Conservation (phyloP, 2,797 vertebrate genomes). For the Lepus oiostolus region DNA sequence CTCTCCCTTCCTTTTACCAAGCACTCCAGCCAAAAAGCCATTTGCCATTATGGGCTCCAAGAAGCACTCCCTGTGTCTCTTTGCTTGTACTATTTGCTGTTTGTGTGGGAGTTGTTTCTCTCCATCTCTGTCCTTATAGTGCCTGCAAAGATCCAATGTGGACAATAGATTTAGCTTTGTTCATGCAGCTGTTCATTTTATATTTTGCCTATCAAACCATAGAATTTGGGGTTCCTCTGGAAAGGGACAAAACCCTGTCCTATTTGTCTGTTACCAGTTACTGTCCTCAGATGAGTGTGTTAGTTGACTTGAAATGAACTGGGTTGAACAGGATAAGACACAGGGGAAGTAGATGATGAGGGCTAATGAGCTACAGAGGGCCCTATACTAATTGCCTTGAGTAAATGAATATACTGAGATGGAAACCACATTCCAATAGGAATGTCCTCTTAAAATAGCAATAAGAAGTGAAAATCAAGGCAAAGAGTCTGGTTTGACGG, state of each 20-base stretch:
- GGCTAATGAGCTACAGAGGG: not conserved
- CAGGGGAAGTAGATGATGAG: not conserved
- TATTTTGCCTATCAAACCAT: not conserved
- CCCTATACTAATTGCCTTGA: not conserved
- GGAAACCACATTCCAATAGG: not conserved
- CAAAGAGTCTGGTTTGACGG: not conserved
- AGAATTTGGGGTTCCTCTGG: not conserved
- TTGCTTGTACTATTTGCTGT: not conserved
- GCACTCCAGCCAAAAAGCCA: not conserved
- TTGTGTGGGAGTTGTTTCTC: not conserved
- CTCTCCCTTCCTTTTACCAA: not conserved
- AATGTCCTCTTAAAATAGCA: not conserved
- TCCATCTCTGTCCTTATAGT: not conserved
- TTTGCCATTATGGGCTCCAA: not conserved
- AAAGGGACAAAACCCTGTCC: not conserved
- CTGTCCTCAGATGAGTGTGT: not conserved
- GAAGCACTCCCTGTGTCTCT: not conserved
- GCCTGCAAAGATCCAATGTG: not conserved
- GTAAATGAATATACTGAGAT: not conserved
- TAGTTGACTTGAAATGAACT: not conserved
- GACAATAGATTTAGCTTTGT: constrained; percentile 19
- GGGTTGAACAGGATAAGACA: not conserved
- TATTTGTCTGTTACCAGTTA: not conserved
- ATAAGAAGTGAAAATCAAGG: not conserved
- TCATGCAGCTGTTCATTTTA: not conserved